Conservation (phyloP, 2,797 vertebrate species). For the Meriones psammophilus region DNA sequence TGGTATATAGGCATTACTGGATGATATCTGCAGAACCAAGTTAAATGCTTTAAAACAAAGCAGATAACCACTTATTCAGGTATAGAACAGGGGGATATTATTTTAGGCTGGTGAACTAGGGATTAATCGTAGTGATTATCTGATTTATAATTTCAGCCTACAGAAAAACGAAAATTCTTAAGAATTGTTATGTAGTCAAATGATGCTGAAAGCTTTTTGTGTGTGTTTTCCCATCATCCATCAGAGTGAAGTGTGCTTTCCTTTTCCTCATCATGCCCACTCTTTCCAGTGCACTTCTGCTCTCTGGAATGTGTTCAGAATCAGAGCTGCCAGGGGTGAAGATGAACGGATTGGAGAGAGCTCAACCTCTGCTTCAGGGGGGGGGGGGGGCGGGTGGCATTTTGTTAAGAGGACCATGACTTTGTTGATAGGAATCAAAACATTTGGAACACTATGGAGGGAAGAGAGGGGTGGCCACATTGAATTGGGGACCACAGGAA, state of each 20-base stretch:
- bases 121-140: constrained; percentile 41
- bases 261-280: not conserved
- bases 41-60: not conserved
- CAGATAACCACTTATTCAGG: not conserved
- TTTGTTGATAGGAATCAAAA: constrained; percentile 17
- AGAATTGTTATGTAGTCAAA: not conserved
- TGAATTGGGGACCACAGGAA: not conserved
- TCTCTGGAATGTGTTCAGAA: not conserved
- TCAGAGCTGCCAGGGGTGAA: not conserved
- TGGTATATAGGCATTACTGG: not conserved
- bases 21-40: not conserved
- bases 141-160: constrained; percentile 35
- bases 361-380: not conserved
- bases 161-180: constrained; percentile 40
- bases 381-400: not conserved
- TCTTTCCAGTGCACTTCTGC: not conserved
- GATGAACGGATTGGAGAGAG: not conserved
- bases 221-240: not conserved
- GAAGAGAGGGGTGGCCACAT: not conserved
- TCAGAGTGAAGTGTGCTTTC: constrained; percentile 3
- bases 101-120: not conserved
- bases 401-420: not conserved
- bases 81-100: not conserved
- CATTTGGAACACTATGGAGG: not conserved
- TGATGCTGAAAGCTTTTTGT: not conserved